Conservation (phyloP, 2,888 invertebrate species). For the Microchrysa polita region DNA sequence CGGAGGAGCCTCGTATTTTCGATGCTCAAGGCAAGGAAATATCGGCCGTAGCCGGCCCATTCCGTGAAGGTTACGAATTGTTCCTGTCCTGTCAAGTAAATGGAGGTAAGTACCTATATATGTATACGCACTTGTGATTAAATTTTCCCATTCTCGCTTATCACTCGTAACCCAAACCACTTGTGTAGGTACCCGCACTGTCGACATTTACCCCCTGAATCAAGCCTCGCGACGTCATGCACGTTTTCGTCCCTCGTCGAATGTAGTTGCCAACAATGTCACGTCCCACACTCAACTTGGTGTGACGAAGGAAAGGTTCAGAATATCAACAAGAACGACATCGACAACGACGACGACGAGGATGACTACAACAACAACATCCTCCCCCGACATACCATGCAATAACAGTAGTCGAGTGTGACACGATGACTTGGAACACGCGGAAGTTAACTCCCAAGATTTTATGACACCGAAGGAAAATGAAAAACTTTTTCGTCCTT, state of each 20-base stretch:
- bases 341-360: neutral
- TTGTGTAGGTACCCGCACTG: neutral
- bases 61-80: constrained; percentile 85
- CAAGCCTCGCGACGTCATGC: neutral
- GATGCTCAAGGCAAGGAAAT: constrained; percentile 85
- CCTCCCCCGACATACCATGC: too few relatives aligned
- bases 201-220: neutral
- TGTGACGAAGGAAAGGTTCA: too few relatives aligned
- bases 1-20: constrained; percentile 82
- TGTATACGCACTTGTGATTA: too few relatives aligned
- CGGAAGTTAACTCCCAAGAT: constrained; percentile 14
- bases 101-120: constrained; percentile 73
- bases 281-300: constrained; percentile 5
- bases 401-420: too few relatives aligned
- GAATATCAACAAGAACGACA: neutral
- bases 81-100: constrained; percentile 85
- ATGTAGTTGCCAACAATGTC: neutral
- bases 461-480: neutral
- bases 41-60: constrained; percentile 81
- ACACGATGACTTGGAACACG: neutral
- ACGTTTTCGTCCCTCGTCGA: neutral
- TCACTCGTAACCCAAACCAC: too few relatives aligned
- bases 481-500: constrained; percentile 14
- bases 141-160: constrained; percentile 17
- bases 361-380: too few relatives aligned